Conservation (phyloP, 1,140 invertebrate species). For the Trinorchestia longiramus region DNA sequence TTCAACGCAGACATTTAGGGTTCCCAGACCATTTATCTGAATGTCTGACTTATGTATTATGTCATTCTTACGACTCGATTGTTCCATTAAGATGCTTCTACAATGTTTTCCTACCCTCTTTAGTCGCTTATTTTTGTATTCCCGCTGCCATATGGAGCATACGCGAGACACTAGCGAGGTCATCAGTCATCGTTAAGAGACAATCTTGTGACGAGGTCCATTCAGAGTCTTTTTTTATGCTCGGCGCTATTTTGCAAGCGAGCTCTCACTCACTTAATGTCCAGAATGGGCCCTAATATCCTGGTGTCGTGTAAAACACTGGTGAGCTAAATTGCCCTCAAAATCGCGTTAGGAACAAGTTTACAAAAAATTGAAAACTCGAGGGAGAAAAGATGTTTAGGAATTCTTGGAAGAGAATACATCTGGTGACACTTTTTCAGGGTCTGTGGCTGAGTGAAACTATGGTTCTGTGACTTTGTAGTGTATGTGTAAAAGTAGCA, state of each 20-base stretch:
- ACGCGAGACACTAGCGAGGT: background rate
- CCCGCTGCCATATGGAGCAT: background rate
- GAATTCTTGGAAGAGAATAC: background rate
- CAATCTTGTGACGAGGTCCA: conserved; percentile 30
- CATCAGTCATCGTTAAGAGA: conserved; percentile 34
- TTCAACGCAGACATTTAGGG: background rate
- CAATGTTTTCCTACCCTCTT: background rate
- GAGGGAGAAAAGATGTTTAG: background rate
- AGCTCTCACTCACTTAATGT: conserved; percentile 7
- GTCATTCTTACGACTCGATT: background rate
- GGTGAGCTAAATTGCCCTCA: background rate
- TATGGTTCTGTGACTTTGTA: background rate
- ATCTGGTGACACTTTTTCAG: background rate
- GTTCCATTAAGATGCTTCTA: background rate
- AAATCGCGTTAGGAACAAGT: background rate
- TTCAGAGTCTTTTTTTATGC: conserved; percentile 28
- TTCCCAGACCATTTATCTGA: background rate
- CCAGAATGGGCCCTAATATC: conserved; percentile 6
- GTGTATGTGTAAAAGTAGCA: background rate
- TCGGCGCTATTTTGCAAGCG: background rate
- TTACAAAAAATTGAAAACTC: background rate
- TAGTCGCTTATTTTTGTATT: background rate
- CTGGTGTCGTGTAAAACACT: conserved; percentile 6
- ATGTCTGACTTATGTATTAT: background rate
- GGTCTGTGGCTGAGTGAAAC: background rate